phyloP scores from a whole-genome alignment of 2,888 invertebrate species.

The Tetropium fuscum region DNA sequence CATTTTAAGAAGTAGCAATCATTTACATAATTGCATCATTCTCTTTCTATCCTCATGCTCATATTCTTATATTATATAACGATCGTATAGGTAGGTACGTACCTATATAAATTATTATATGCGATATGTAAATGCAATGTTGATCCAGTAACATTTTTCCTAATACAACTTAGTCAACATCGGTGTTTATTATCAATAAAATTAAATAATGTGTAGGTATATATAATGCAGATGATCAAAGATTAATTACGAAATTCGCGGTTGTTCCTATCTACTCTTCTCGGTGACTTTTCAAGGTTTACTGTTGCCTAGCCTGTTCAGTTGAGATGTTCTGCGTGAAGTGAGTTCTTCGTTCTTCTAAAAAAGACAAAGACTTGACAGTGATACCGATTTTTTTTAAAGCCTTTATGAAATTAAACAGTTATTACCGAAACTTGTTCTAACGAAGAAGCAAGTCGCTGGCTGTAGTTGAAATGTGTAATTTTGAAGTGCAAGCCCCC shows the following conservation, averaged over 20 bases:
- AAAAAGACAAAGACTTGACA: constrained; percentile 27
- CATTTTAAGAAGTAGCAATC: not conserved
- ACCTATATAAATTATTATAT: too few species aligned
- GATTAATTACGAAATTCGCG: constrained; percentile 19
- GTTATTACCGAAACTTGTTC: not conserved
- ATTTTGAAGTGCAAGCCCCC: constrained; percentile 9
- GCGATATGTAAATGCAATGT: not conserved
- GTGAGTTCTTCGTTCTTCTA: constrained; percentile 21
- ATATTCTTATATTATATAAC: too few species aligned
- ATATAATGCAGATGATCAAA: not conserved
- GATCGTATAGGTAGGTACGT: too few species aligned
- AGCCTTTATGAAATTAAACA: constrained; percentile 6
- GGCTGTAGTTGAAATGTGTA: not conserved
- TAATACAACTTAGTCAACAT: not conserved
- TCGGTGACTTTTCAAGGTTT: constrained; percentile 17
- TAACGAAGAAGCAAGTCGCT: constrained; percentile 8
- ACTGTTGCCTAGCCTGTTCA: constrained; percentile 22
- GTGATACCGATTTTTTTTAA: constrained; percentile 21
- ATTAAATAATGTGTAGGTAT: not conserved
- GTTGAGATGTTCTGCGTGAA: constrained; percentile 19
- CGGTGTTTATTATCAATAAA: not conserved
- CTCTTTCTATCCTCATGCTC: too few species aligned
- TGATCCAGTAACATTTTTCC: too few species aligned
- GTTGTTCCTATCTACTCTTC: constrained; percentile 4
- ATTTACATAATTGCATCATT: constrained; percentile 9